Evolutionary conservation across 2,113 vertebrate species (phyloP), one percentile per base, ranked within the genome.

Genomic region (Perca schrenkii): DNA sequence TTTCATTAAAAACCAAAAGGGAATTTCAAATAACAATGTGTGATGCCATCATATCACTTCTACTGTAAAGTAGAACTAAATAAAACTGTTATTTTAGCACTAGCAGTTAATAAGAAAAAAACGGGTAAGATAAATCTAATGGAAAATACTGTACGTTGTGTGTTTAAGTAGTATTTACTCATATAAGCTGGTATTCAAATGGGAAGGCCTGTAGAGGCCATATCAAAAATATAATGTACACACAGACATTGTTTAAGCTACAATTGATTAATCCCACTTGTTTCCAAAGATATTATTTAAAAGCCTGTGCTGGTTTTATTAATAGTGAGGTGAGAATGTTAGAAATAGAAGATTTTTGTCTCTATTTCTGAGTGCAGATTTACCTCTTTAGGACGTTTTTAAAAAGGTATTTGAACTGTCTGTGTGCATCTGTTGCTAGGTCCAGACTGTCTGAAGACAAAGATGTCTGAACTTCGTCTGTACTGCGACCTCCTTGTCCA

Each of bases 391-490:
- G 8, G 8, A 40, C 2, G 8, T 40, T 10, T 8, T 40, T 40
- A 40, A 40, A 40, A 10, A 11, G 40, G 40, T 43, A 43, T 43
- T 43, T 43, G 2, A 43, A 43, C n/a, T 10, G 63, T 66, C 15
- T 46, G 49, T 40, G 19, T 56, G 69, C 28, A 11, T 49, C 8
- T 64, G 31, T 71, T 1, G 0, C 14, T 60, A 94, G 93, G 90
- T 83, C 91, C 93, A 2, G 92, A 98, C 90, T 98, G 97, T 91
- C 93, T 99, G 89, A 99, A 97, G 96, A 99, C 97, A 63, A 99
- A 99, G 96, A 99, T 99, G 98, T 99, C 98, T 0, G 98, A 99
- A 89, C 96, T 99, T 77, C 97, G 98, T 69, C 96, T 99, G 77
- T 99, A 99, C 96, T 99, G 98, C 93, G 98, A 99, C 94, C 96